Percentiles rank a stretch among this genome's conserved stretches.
Evolutionary conservation across 2,888 invertebrate genomes (phyloP).

Genomic region (Choreutis nemorana): DNA sequence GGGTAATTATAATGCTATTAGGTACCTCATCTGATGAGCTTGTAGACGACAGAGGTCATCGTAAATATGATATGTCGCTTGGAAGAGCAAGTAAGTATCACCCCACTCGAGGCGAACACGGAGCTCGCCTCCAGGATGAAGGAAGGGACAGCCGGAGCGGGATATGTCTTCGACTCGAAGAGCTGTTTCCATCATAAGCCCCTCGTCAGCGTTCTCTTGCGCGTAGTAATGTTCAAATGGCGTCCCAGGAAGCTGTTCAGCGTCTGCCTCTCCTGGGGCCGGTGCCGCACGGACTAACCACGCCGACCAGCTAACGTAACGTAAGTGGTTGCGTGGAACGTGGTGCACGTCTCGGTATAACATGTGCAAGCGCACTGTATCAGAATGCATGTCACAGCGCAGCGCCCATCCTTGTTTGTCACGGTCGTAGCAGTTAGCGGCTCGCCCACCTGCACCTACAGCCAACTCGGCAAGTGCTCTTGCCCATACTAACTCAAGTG

Average conservation of each 20-base stretch:
- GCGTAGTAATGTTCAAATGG: constrained; percentile 84
- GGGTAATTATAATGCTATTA: neutral
- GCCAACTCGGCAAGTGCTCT: constrained; percentile 65
- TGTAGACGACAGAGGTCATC: constrained; percentile 83
- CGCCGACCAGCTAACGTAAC: constrained; percentile 76
- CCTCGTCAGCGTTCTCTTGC: constrained; percentile 80
- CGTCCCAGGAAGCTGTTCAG: constrained; percentile 73
- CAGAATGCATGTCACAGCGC: constrained; percentile 79
- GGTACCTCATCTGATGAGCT: constrained; percentile 84
- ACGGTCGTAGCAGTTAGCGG: constrained; percentile 75
- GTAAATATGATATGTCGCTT: constrained; percentile 83
- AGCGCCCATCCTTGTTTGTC: constrained; percentile 84
- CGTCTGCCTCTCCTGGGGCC: constrained; percentile 69
- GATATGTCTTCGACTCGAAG: constrained; percentile 76
- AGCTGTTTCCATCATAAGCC: constrained; percentile 82
- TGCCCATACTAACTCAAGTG: constrained; percentile 78
- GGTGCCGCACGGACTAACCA: constrained; percentile 64
- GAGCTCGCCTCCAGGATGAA: constrained; percentile 76
- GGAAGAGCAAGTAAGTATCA: constrained; percentile 80
- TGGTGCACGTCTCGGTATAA: constrained; percentile 79
- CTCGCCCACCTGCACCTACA: constrained; percentile 65
- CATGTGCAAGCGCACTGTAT: constrained; percentile 76
- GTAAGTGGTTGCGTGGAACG: constrained; percentile 79
- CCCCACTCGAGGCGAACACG: constrained; percentile 84
- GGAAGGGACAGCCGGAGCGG: constrained; percentile 72